Evolutionary conservation across 2,113 vertebrate species (phyloP), one percentile per base, ranked within the genome.

Genomic region (Stigmatopora nigra): DNA sequence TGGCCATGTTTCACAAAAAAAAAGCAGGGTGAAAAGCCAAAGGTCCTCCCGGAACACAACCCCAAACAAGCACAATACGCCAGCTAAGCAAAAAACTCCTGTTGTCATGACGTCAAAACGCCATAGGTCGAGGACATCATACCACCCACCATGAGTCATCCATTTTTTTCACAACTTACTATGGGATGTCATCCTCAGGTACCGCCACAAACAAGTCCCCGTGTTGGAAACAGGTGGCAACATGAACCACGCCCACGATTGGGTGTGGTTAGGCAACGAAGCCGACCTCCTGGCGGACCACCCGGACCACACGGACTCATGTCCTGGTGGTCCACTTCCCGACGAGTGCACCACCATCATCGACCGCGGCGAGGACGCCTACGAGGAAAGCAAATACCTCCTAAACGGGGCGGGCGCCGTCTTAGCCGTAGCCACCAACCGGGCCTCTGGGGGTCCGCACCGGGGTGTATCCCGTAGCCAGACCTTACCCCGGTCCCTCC

Each of bases 191-290:
- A n/a, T 36, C 53, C 61, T 41, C 82, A 89, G 87, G 71, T 98
- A 97, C 78, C 91, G 96, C 58, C 96, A 98, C 91, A 99, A 98
- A 87, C 92, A 95, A 72, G 92, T 98, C 3, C 92, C 96, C 0
- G 92, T 93, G 63, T 91, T 93, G 1, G 93, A 97, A 77, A 93
- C 97, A 48, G 93, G 85, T 9, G 87, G 92, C 72, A 95, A 91
- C 86, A 92, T 95, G 82, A 97, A 97, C 70, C 96, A 98, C 56
- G 95, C 97, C 71, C 97, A 99, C 3, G 97, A 99, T 76, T 99
- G 94, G 94, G 94, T 98, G 64, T 98, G 95, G 95, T 92, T 99
- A 1, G 95, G 94, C 60, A 95, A 96, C 0, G 93, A 97, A 69
- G 92, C 93, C 0, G 96, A 97, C 67, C 92, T 98, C 3, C 69